These are phyloP conservation scores for Alaudala cheleensis DNA, from an alignment of 2,113 vertebrate genomes.

Conservation along the genomic window DNA sequence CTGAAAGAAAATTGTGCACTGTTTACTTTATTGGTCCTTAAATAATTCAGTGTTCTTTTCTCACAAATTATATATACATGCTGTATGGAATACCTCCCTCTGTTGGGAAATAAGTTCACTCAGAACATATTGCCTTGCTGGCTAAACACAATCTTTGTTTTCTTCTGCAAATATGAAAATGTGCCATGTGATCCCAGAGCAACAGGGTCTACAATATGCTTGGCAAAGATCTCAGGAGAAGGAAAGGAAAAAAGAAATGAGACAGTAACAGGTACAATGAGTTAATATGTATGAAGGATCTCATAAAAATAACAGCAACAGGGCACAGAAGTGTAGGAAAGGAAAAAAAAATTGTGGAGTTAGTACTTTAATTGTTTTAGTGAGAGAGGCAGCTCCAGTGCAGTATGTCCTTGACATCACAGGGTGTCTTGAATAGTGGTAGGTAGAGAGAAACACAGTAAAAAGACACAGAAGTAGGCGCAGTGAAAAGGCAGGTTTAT, in stretches of 20 bases:
- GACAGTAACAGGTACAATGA: neutral
- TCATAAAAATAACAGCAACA: constrained; percentile 12
- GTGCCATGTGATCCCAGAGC: neutral
- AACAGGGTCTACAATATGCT: neutral
- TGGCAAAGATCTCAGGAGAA: neutral
- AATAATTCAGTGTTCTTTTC: neutral
- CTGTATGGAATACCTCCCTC: neutral
- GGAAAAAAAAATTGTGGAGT: neutral
- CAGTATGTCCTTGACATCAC: neutral
- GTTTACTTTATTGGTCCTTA: neutral
- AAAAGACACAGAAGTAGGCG: constrained; percentile 79
- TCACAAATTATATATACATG: neutral
- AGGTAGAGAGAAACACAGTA: constrained; percentile 78
- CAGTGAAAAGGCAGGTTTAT: constrained; percentile 89
- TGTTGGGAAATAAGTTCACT: neutral
- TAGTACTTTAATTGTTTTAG: constrained; percentile 54
- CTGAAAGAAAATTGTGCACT: neutral
- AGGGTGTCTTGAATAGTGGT: constrained; percentile 30
- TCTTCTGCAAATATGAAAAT: neutral
- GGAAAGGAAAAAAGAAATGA: neutral
- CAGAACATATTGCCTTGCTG: neutral
- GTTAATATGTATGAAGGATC: constrained; percentile 20
- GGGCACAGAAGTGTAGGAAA: neutral
- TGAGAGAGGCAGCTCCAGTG: neutral
- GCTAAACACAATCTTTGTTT: neutral